Evolutionary conservation across 2,888 invertebrate species (phyloP).

Genomic region (Cantharis rustica): DNA sequence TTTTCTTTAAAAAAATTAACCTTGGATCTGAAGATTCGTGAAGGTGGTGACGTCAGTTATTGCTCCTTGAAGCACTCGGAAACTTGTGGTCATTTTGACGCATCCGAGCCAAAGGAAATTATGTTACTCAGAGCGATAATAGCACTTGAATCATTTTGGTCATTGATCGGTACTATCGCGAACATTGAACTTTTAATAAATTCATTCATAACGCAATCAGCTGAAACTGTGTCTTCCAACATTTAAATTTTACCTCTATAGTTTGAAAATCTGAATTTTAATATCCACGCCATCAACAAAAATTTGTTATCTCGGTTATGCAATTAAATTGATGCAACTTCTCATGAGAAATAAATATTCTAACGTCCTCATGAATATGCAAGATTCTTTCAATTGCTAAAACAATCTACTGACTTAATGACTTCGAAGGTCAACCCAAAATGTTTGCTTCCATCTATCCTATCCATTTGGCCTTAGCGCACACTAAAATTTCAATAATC

Average conservation of each 20-base stretch:
- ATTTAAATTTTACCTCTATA: background rate
- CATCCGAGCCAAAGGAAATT: background rate
- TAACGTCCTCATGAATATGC: background rate
- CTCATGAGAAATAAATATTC: background rate
- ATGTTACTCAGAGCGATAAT: background rate
- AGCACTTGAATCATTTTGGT: conserved; percentile 11
- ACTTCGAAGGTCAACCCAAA: background rate
- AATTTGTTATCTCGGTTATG: background rate
- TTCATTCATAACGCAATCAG: conserved; percentile 16
- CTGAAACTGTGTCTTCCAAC: background rate
- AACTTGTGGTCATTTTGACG: background rate
- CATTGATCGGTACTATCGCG: conserved; percentile 7
- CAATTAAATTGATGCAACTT: background rate
- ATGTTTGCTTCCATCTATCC: too few relatives aligned
- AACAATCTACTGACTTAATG: background rate
- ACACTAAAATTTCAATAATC: background rate
- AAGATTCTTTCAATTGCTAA: background rate
- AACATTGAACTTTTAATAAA: conserved; percentile 14
- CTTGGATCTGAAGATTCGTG: background rate
- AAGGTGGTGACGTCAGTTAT: background rate
- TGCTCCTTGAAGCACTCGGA: background rate
- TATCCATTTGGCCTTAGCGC: background rate
- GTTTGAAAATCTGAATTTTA: background rate
- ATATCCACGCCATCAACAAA: background rate
- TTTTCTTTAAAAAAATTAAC: background rate